Conservation (phyloP, 1,140 invertebrate species). For the Ceratina australensis region DNA sequence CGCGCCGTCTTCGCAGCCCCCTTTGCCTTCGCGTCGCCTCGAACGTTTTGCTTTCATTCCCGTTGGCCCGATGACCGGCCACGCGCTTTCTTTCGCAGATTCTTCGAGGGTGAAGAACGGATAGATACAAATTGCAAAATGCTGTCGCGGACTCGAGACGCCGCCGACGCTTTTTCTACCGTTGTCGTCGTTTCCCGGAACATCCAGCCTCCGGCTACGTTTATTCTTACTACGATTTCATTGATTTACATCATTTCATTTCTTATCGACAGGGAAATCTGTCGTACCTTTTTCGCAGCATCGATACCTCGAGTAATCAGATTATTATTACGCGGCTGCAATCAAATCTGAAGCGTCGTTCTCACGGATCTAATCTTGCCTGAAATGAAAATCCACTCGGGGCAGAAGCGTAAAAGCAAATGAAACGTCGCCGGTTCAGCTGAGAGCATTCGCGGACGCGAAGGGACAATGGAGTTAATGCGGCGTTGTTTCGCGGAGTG, state of each 20-base stretch:
- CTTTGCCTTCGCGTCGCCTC: not conserved
- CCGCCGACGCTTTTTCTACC: constrained; percentile 33
- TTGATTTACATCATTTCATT: too few relatives aligned
- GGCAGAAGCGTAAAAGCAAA: constrained; percentile 48
- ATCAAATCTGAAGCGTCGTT: not conserved
- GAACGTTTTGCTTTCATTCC: constrained; percentile 23
- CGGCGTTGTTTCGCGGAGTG: constrained; percentile 58
- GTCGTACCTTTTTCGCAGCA: too few relatives aligned
- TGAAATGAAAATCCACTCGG: constrained; percentile 44
- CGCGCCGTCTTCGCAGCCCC: constrained; percentile 40
- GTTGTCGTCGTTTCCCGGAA: constrained; percentile 4
- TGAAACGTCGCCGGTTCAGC: constrained; percentile 47
- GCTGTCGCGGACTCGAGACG: not conserved
- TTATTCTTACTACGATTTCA: too few relatives aligned
- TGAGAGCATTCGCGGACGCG: constrained; percentile 35
- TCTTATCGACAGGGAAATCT: too few relatives aligned
- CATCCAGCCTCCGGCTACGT: too few relatives aligned
- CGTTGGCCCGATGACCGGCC: not conserved
- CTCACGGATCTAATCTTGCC: constrained; percentile 4
- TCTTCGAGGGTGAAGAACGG: constrained; percentile 29
- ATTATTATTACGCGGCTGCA: not conserved
- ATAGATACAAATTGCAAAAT: constrained; percentile 55
- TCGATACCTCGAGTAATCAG: too few relatives aligned
- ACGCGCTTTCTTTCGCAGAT: constrained; percentile 39
- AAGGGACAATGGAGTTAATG: constrained; percentile 54